phyloP scores from a whole-genome alignment of 2,888 invertebrate genomes.

The Orchesellides sinensis region DNA sequence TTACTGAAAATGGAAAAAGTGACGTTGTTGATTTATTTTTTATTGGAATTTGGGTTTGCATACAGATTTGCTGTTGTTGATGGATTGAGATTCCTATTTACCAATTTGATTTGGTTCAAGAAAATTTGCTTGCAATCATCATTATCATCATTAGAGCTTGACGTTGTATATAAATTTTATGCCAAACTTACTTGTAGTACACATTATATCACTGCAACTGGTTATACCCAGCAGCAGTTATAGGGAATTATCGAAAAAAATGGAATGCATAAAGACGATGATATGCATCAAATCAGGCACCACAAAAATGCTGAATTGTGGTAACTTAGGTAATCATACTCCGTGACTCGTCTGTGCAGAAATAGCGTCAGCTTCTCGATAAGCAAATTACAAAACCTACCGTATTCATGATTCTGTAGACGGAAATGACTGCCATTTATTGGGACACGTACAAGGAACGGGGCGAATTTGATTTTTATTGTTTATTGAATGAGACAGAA shows the following conservation, averaged over 20 bases:
- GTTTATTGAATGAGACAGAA: no score
- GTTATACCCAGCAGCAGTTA: not conserved
- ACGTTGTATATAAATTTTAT: conserved; percentile 1
- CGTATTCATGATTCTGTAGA: no score
- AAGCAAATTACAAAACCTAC: no score
- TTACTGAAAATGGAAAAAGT: conserved; percentile 50
- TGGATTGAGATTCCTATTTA: conserved; percentile 36
- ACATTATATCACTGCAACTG: not conserved
- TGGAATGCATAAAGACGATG: conserved; percentile 57
- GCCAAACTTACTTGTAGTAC: not conserved
- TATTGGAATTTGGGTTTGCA: conserved; percentile 19
- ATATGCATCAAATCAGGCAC: conserved; percentile 55
- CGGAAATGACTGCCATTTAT: not conserved
- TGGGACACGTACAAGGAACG: conserved; percentile 25
- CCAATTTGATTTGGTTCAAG: conserved; percentile 61
- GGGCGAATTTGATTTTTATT: no score
- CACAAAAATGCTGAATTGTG: conserved; percentile 35
- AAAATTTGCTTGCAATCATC: conserved; percentile 44
- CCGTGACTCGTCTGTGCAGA: conserved; percentile 41
- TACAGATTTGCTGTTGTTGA: not conserved
- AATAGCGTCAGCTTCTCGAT: not conserved
- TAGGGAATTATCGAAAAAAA: conserved; percentile 49
- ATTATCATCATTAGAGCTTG: conserved; percentile 51
- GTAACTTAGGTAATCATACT: conserved; percentile 27
- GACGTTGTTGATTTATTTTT: conserved; percentile 9